phyloP scores from a whole-genome alignment of 2,113 vertebrate genomes.

The Xiphophorus couchianus region DNA sequence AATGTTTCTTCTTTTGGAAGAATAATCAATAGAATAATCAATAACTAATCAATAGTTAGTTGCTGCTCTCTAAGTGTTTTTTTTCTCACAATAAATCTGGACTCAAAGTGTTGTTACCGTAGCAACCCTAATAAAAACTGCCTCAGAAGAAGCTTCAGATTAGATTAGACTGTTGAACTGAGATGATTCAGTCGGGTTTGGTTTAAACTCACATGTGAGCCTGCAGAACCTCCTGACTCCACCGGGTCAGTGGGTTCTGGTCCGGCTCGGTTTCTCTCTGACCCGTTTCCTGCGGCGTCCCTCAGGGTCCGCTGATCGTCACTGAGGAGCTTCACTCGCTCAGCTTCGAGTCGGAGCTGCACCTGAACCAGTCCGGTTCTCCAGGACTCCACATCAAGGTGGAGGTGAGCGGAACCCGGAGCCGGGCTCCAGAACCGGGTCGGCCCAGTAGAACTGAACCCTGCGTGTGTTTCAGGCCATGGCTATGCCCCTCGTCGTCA shows the following conservation, averaged over 20 bases:
- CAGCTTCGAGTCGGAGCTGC: conserved; percentile 92
- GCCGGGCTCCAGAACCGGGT: background rate
- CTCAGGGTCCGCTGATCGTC: conserved; percentile 93
- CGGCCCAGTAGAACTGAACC: background rate
- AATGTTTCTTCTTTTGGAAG: too few species aligned
- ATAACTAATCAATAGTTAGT: too few species aligned
- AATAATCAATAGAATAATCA: too few species aligned
- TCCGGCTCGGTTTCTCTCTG: background rate
- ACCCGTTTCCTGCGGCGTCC: conserved; percentile 3
- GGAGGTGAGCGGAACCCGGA: conserved; percentile 79
- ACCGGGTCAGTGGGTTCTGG: background rate
- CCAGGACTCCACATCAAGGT: conserved; percentile 85
- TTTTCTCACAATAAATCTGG: too few species aligned
- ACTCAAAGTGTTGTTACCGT: too few species aligned
- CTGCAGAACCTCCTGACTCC: background rate
- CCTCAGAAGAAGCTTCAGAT: too few species aligned
- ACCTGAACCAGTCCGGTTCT: conserved; percentile 85
- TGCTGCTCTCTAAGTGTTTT: too few species aligned
- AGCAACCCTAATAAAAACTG: too few species aligned
- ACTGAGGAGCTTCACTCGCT: conserved; percentile 97
- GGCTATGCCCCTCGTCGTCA: conserved; percentile 93
- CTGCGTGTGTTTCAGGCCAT: conserved; percentile 77
- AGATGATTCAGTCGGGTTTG: too few species aligned
- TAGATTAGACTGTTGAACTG: too few species aligned
- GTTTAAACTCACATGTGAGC: background rate